Percentiles rank a stretch among this genome's conserved stretches.
These are phyloP conservation scores for Hymenochirus boettgeri DNA, from an alignment of 2,113 vertebrate genomes.

Conservation along the genomic window DNA sequence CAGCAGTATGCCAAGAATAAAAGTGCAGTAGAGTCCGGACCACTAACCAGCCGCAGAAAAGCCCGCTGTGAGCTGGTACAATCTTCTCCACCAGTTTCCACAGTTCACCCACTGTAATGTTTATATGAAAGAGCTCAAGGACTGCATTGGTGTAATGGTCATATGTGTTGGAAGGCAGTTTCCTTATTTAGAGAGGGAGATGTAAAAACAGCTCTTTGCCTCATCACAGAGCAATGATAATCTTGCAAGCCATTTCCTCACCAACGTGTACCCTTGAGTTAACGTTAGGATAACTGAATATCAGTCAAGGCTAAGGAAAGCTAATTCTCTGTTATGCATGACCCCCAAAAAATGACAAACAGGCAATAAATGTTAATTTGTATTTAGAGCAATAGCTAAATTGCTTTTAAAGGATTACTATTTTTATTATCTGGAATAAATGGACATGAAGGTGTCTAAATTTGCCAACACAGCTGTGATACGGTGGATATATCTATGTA, in stretches of 20 bases:
- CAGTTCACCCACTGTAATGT: slow-evolving; percentile 56
- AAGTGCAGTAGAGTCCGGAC: slow-evolving; percentile 51
- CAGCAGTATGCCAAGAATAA: slow-evolving; percentile 60
- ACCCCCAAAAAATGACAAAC: neutral
- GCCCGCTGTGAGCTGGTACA: slow-evolving; percentile 49
- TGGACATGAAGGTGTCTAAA: too few species aligned
- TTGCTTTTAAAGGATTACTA: neutral
- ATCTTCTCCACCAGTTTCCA: slow-evolving; percentile 64
- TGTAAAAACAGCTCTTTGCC: slow-evolving; percentile 72
- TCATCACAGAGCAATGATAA: slow-evolving; percentile 73
- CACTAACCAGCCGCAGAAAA: slow-evolving; percentile 54
- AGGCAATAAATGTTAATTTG: slow-evolving; percentile 18
- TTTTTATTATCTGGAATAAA: too few species aligned
- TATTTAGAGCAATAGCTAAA: slow-evolving; percentile 10
- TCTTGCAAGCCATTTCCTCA: slow-evolving; percentile 56
- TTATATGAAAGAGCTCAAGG: slow-evolving; percentile 68
- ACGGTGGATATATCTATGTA: too few species aligned
- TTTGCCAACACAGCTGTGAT: too few species aligned
- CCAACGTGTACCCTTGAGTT: slow-evolving; percentile 49
- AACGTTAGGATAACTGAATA: slow-evolving; percentile 43
- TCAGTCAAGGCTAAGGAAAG: neutral
- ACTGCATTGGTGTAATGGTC: slow-evolving; percentile 70
- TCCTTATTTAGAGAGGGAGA: slow-evolving; percentile 86
- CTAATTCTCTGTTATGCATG: neutral
- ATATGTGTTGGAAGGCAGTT: slow-evolving; percentile 64